A percentile compares a stretch with the other conserved stretches of the same genome.
Conservation (phyloP, 2,113 vertebrate species). For the Collichthys lucidus region DNA sequence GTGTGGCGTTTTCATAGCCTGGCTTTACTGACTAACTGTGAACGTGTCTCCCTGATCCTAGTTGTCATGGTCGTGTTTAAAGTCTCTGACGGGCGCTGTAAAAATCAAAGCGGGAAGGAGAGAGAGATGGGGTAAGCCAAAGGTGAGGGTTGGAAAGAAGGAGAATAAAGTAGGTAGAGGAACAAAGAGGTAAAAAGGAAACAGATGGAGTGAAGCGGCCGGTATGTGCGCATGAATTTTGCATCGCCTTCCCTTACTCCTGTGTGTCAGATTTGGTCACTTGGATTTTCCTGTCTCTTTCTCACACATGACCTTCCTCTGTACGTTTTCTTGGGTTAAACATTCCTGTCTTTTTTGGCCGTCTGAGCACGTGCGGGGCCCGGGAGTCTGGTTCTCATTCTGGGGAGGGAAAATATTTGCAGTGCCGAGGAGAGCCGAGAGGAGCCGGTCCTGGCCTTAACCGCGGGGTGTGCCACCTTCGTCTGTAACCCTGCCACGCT, state of each 20-base stretch:
- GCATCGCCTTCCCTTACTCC: background rate
- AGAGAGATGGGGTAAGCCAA: conserved; percentile 47
- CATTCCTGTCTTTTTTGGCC: conserved; percentile 62
- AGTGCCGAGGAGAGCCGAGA: conserved; percentile 51
- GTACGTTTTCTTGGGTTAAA: conserved; percentile 49
- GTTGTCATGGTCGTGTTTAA: conserved; percentile 44
- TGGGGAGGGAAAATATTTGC: conserved; percentile 73
- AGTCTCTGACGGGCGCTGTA: conserved; percentile 38
- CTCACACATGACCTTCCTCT: conserved; percentile 40
- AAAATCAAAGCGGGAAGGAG: conserved; percentile 34
- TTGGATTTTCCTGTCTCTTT: conserved; percentile 36
- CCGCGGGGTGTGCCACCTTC: conserved; percentile 75
- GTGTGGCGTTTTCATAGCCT: conserved; percentile 52
- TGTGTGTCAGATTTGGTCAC: background rate
- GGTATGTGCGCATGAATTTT: background rate
- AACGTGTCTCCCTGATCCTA: conserved; percentile 40
- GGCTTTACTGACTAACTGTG: conserved; percentile 41
- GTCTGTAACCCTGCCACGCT: conserved; percentile 61
- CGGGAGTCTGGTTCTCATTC: conserved; percentile 73
- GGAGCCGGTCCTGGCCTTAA: conserved; percentile 57
- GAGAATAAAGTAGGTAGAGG: conserved; percentile 10
- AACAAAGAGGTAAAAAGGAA: conserved; percentile 33
- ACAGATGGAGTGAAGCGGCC: conserved; percentile 32
- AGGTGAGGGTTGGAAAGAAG: conserved; percentile 35
- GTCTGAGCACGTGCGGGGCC: conserved; percentile 62